A percentile compares a stretch with the other conserved stretches of the same genome.
phyloP scores from a whole-genome alignment of 2,888 invertebrate species.

The Trachelus troglodyta region DNA sequence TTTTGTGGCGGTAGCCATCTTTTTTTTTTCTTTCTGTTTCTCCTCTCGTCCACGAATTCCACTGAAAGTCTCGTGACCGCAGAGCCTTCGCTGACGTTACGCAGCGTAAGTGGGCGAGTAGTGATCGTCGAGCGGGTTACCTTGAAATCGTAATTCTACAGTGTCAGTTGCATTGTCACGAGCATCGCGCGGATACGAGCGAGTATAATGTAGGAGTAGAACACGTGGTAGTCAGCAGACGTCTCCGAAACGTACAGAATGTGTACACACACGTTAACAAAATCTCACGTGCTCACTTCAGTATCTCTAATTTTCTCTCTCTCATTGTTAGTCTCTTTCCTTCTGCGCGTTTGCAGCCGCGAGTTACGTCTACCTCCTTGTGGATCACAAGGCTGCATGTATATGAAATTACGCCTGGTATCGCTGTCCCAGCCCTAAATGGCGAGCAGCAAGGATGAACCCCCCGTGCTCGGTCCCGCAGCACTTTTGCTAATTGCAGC shows the following conservation, averaged over 20 bases:
- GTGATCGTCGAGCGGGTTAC: background rate
- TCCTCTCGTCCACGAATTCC: background rate
- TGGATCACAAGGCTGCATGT: background rate
- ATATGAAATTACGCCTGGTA: background rate
- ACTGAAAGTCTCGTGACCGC: background rate
- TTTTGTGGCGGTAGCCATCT: slow-evolving; percentile 17
- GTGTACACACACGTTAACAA: background rate
- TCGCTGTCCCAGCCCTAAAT: background rate
- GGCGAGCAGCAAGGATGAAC: background rate
- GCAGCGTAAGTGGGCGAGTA: background rate
- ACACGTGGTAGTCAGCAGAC: background rate
- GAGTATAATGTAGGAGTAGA: background rate
- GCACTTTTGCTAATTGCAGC: background rate
- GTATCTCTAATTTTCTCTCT: too few relatives aligned
- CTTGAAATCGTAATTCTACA: background rate
- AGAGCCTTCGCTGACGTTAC: background rate
- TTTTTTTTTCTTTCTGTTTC: slow-evolving; percentile 15
- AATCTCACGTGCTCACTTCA: background rate
- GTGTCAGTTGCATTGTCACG: background rate
- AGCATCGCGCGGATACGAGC: background rate
- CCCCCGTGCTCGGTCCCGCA: background rate
- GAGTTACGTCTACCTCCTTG: background rate
- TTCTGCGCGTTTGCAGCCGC: background rate
- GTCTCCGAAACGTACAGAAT: background rate
- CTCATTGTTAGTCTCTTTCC: too few relatives aligned